A percentile compares a stretch with the other conserved stretches of the same genome.
Conservation (phyloP, 2,113 vertebrate species). For the Spheniscus mendiculus region DNA sequence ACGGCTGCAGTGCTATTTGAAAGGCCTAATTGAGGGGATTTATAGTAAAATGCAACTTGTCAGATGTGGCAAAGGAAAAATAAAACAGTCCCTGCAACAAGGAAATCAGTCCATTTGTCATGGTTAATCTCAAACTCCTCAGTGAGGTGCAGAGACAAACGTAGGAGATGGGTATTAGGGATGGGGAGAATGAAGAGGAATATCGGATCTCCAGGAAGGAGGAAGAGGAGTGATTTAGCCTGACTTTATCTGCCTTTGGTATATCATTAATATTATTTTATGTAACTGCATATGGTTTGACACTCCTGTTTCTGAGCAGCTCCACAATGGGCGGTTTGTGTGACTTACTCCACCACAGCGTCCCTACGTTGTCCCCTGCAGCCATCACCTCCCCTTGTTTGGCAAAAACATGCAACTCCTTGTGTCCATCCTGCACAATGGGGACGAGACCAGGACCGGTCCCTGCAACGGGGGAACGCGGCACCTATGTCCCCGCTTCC, state of each 20-base stretch:
- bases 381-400: not conserved
- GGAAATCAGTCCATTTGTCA: slow-evolving; percentile 53
- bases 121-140: not conserved
- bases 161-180: not conserved
- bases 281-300: not conserved
- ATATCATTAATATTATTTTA: not conserved
- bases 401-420: not conserved
- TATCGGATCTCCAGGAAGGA: not conserved
- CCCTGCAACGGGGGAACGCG: fast-evolving
- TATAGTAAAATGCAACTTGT: slow-evolving; percentile 69
- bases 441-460: fast-evolving
- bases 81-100: slow-evolving; percentile 12
- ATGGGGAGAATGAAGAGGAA: slow-evolving; percentile 1
- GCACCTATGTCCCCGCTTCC: not conserved
- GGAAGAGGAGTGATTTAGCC: not conserved
- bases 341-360: too few species aligned
- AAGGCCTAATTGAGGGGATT: slow-evolving; percentile 69
- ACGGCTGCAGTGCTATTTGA: slow-evolving; percentile 7
- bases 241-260: not conserved
- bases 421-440: not conserved
- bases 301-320: not conserved
- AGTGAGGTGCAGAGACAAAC: fast-evolving
- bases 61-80: slow-evolving; percentile 38
- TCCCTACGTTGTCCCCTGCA: not conserved
- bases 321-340: not conserved